Base-by-base conservation (phyloP, 2,797 vertebrate species). In the Enteromius viviparus region DNA sequence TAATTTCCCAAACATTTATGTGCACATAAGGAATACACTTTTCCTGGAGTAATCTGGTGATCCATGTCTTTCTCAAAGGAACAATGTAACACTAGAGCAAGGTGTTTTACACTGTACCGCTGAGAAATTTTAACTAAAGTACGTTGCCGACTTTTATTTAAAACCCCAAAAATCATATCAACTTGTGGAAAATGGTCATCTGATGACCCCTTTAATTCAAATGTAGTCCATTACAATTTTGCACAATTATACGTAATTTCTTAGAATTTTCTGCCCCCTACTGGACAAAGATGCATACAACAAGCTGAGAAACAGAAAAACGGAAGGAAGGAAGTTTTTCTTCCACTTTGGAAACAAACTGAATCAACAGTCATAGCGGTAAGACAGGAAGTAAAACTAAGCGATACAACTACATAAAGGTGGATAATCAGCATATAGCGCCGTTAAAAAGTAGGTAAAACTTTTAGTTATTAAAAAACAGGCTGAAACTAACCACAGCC, bases 371-470 rank as follows among this genome's bases (percentile, higher is more conserved):
- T 19, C 11, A 26, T 40, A 6, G 34, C n/a, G 12, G 6, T 40
- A 10, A 64, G 68, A 32, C 71, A 68, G 80, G 71, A 82, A 82
- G n/a, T 82, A 23, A 15, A 53, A 53, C 6, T 42, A 2, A 29
- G 47, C 15, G 26, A 40, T 29, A 15, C 6, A 37, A 47, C 17
- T 60, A 21, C 42, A 42, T 12, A 65, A 60, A 66, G 76, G 29
- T 51, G 64, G 47, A 26, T 15, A 3, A 47, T 37, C 14, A 10
- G 29, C 10, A 51, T 51, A 62, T 1, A 14, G 19, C 40, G 1
- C 26, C 11, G 17, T 23, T 1, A n/a, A 19, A 66, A 60, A 23
- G 62, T 66, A 65, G n/a, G 62, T 51, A 78, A 42, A 0, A 78
- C 19, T 32, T 49, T 76, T 76, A 3, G 34, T 42, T 19, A 23